These are phyloP conservation scores for Brachypalpus laphriformis DNA, from an alignment of 2,888 invertebrate species.

Conservation along the genomic window DNA sequence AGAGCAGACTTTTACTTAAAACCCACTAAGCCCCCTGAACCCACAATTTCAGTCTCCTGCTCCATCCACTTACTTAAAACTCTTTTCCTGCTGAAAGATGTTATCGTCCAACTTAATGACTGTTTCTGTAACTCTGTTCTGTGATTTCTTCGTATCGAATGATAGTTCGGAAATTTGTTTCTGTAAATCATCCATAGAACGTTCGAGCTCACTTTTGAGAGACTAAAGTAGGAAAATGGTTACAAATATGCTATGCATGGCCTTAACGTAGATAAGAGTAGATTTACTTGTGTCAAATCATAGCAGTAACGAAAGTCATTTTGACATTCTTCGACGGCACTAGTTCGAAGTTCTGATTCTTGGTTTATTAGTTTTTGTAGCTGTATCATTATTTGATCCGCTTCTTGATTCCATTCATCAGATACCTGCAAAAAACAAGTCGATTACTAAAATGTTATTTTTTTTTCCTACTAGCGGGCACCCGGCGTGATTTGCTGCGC, in stretches of 20 bases:
- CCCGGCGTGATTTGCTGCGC: too few species aligned
- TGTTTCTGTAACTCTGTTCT: slow-evolving; percentile 80
- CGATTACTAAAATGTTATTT: too few species aligned
- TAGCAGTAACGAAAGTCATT: slow-evolving; percentile 85
- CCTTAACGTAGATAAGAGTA: background rate
- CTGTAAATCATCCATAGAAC: slow-evolving; percentile 77
- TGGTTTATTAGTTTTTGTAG: slow-evolving; percentile 84
- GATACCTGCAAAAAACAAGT: too few species aligned
- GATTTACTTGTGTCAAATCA: slow-evolving; percentile 83
- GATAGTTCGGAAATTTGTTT: slow-evolving; percentile 79
- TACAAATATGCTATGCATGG: background rate
- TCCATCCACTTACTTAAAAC: slow-evolving; percentile 77
- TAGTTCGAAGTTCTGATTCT: slow-evolving; percentile 83
- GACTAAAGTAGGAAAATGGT: slow-evolving; percentile 69
- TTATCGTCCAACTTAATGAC: slow-evolving; percentile 80
- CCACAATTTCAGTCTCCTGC: too few species aligned
- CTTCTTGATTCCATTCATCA: slow-evolving; percentile 81
- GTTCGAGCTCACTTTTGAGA: slow-evolving; percentile 78
- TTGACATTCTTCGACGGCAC: slow-evolving; percentile 84
- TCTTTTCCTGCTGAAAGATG: slow-evolving; percentile 78
- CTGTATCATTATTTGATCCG: slow-evolving; percentile 81
- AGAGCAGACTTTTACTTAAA: too few species aligned
- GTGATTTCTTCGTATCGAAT: slow-evolving; percentile 78
- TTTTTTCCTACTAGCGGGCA: too few species aligned
- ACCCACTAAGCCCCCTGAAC: too few species aligned